A percentile compares a stretch with the other conserved stretches of the same genome.
These are phyloP conservation scores for Pygoscelis antarcticus DNA, from an alignment of 2,113 vertebrate species.

Conservation along the genomic window DNA sequence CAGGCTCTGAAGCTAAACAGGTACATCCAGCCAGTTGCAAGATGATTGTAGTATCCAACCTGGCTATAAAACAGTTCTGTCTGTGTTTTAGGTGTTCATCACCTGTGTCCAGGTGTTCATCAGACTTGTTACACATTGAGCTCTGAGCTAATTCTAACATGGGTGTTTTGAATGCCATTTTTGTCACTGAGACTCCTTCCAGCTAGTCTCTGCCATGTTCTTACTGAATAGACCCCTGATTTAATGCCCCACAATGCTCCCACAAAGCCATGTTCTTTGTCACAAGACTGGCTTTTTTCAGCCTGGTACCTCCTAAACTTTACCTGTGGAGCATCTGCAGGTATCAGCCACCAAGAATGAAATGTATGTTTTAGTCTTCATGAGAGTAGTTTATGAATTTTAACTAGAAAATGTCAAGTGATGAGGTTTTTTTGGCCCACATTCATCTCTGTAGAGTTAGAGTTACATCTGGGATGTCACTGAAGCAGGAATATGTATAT, in stretches of 20 bases:
- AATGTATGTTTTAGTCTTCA: background rate
- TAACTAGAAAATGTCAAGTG: background rate
- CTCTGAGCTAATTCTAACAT: constrained; percentile 30
- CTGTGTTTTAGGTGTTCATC: background rate
- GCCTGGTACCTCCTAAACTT: background rate
- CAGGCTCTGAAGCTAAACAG: constrained; percentile 57
- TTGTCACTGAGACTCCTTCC: background rate
- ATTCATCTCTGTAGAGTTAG: background rate
- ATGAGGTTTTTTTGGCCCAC: background rate
- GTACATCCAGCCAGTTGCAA: constrained; percentile 31
- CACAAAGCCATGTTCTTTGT: background rate
- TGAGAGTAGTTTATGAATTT: background rate
- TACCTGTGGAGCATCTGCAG: background rate
- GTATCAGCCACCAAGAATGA: background rate
- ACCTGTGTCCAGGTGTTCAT: background rate
- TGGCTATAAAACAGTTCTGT: constrained; percentile 19
- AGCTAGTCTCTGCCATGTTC: background rate
- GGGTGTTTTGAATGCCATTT: constrained; percentile 13
- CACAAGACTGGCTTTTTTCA: background rate
- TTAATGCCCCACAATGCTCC: background rate
- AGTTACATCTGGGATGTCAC: background rate
- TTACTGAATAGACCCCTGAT: background rate
- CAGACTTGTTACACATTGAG: background rate
- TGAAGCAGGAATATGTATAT: background rate
- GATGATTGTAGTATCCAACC: constrained; percentile 29